Conservation (phyloP, 2,888 invertebrate genomes). For the Lordiphosa andalusiaca region DNA sequence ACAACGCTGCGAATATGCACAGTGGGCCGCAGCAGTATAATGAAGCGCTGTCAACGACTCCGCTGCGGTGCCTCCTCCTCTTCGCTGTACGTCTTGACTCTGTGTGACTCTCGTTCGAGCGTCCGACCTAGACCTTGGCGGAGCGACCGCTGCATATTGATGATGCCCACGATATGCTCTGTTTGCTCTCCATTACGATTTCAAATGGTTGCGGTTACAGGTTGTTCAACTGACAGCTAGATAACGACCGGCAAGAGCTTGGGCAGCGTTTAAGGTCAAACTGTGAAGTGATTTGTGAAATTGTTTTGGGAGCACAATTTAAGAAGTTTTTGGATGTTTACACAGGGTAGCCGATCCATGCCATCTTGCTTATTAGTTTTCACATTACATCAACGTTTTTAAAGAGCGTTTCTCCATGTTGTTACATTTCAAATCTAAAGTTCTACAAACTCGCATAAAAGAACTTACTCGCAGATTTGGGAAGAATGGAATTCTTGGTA, state of each 20-base stretch:
- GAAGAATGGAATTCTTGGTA: no score
- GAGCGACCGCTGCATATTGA: slow-evolving; percentile 18
- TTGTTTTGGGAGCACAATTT: no score
- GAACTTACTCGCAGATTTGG: no score
- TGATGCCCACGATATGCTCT: slow-evolving; percentile 44
- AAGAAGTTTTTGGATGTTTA: no score
- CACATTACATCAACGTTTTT: no score
- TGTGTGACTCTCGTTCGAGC: slow-evolving; percentile 18
- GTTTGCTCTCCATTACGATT: slow-evolving; percentile 43
- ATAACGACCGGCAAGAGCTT: neutral
- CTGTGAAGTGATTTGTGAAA: no score
- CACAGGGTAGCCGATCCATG: no score
- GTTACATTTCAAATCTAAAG: no score
- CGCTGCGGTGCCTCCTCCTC: slow-evolving; percentile 3
- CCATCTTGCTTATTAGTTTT: no score
- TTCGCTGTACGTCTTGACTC: slow-evolving; percentile 19
- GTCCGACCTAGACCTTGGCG: slow-evolving; percentile 70
- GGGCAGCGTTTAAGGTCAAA: no score
- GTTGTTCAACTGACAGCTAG: slow-evolving; percentile 3
- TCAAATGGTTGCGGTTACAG: slow-evolving; percentile 4
- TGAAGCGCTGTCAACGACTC: slow-evolving; percentile 55
- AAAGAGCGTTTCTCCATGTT: no score
- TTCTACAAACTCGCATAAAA: no score
- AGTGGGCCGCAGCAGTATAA: slow-evolving; percentile 15
- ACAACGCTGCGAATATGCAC: slow-evolving; percentile 19